Evolutionary conservation across 2,797 vertebrate species (phyloP).

Genomic region (Xyrichtys novacula): DNA sequence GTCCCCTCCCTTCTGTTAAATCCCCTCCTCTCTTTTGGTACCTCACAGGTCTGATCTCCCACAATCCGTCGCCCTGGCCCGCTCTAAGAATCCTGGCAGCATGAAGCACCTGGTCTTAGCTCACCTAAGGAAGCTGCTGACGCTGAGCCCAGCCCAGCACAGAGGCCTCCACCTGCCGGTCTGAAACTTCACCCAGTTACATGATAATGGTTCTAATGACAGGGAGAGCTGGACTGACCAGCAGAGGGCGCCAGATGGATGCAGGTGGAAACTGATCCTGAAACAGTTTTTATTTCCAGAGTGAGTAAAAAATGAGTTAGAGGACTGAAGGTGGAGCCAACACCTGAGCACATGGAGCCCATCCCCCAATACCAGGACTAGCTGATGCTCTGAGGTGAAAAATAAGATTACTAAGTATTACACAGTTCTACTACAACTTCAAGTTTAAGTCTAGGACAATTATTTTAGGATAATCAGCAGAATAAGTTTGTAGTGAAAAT

Average conservation of each 20-base stretch:
- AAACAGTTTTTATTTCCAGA: background rate
- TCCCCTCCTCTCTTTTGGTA: background rate
- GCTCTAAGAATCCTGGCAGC: constrained; percentile 19
- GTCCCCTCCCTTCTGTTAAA: background rate
- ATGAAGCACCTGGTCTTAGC: constrained; percentile 53
- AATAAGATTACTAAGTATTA: too few relatives aligned
- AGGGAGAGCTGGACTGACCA: background rate
- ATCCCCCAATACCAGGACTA: too few relatives aligned
- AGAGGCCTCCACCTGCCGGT: constrained; percentile 19
- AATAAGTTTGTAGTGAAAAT: too few relatives aligned
- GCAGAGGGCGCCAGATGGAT: constrained; percentile 3
- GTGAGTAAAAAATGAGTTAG: background rate
- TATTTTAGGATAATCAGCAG: too few relatives aligned
- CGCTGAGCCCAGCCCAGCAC: constrained; percentile 28
- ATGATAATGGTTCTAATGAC: background rate
- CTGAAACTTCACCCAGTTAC: constrained; percentile 7
- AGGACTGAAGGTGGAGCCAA: background rate
- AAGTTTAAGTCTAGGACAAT: background rate
- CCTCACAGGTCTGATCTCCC: constrained; percentile 44
- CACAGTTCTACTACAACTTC: too few relatives aligned
- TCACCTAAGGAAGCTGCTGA: constrained; percentile 65
- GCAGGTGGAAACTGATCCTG: background rate
- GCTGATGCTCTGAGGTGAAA: background rate
- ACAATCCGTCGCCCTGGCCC: constrained; percentile 42
- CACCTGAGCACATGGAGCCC: background rate